phyloP scores from a whole-genome alignment of 2,888 invertebrate genomes.

The Thyatira batis region DNA sequence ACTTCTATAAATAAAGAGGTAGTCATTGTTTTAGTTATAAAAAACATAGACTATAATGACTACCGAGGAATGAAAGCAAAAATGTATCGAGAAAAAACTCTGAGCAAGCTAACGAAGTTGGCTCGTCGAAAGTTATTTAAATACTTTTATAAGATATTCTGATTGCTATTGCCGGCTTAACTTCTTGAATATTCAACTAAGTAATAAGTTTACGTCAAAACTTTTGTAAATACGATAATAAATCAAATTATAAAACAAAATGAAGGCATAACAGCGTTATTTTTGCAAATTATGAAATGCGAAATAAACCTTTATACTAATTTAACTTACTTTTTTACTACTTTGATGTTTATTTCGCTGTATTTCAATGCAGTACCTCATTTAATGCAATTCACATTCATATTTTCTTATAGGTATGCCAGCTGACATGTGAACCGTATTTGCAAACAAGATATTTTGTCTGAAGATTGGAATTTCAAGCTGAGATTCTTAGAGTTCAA shows the following conservation, averaged over 20 bases:
- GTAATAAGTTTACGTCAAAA: slow-evolving; percentile 32
- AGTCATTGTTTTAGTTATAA: too few relatives aligned
- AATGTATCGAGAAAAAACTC: background rate
- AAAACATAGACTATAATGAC: background rate
- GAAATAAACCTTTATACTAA: background rate
- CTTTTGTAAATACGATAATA: slow-evolving; percentile 13
- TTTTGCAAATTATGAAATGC: background rate
- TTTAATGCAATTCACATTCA: too few relatives aligned
- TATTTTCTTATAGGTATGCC: too few relatives aligned
- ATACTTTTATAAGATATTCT: slow-evolving; percentile 24
- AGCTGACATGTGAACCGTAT: too few relatives aligned
- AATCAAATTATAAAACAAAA: slow-evolving; percentile 9
- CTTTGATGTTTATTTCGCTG: too few relatives aligned
- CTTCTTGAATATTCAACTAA: slow-evolving; percentile 36
- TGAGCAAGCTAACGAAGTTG: background rate
- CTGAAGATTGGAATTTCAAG: too few relatives aligned
- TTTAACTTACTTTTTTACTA: background rate
- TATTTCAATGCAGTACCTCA: too few relatives aligned
- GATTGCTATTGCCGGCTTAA: slow-evolving; percentile 28
- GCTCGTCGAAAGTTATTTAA: slow-evolving; percentile 13
- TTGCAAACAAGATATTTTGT: too few relatives aligned
- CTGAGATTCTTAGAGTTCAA: too few relatives aligned
- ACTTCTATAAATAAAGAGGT: too few relatives aligned
- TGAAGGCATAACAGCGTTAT: slow-evolving; percentile 6
- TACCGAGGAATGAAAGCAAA: background rate